Evolutionary conservation across 2,888 invertebrate species (phyloP).

Genomic region (Polyommatus iphigenia): DNA sequence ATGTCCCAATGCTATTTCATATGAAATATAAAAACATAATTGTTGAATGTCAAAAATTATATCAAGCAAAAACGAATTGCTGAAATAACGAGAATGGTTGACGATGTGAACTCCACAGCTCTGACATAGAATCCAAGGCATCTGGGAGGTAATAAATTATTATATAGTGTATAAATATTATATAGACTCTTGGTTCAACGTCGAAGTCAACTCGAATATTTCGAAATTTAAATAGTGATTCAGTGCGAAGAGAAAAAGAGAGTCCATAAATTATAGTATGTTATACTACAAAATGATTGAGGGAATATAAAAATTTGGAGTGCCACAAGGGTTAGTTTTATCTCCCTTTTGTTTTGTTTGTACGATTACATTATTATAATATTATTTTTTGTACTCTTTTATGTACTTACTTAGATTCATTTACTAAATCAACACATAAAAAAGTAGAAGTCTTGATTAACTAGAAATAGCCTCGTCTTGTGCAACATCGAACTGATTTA

Average conservation of each 20-base stretch:
- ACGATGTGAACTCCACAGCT: background rate
- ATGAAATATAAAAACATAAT: constrained; percentile 9
- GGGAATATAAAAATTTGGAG: background rate
- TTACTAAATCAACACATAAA: background rate
- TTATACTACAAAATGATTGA: background rate
- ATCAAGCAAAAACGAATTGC: background rate
- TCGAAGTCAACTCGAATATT: no score
- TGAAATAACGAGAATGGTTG: background rate
- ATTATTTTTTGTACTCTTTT: no score
- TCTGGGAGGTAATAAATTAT: constrained; percentile 3
- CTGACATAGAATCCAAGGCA: background rate
- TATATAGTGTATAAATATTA: background rate
- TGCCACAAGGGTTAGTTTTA: background rate
- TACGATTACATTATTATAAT: background rate
- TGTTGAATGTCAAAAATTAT: background rate
- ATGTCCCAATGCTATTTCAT: background rate
- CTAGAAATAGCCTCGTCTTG: background rate
- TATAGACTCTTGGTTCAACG: background rate
- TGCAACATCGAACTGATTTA: constrained; percentile 3
- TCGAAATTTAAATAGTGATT: no score
- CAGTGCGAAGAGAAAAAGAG: background rate
- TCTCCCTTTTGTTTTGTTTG: background rate
- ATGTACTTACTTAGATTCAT: background rate
- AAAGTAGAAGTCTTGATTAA: background rate
- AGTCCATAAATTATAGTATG: background rate